Evolutionary conservation across 1,140 invertebrate species (phyloP).

Genomic region (Achroia grisella): DNA sequence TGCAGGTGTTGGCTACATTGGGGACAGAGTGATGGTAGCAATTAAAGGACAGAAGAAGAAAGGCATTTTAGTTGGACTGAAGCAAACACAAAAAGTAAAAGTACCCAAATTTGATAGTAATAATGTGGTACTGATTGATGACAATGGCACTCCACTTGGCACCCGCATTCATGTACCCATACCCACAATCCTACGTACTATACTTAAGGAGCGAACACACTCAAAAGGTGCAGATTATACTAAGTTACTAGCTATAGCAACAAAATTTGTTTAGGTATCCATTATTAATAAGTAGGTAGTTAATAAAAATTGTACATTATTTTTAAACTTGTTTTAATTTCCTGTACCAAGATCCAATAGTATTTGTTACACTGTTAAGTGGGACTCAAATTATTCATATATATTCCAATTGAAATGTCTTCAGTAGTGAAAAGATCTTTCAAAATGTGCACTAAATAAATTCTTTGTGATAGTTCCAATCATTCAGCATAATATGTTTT

Average conservation of each 20-base stretch:
- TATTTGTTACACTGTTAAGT: not conserved
- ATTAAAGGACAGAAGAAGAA: conserved; percentile 98
- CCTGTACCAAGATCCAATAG: too few relatives aligned
- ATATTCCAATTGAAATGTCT: too few relatives aligned
- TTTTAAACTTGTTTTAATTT: not conserved
- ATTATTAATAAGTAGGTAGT: conserved; percentile 16
- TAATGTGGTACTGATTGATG: conserved; percentile 97
- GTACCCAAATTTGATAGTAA: conserved; percentile 97
- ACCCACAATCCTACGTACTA: conserved; percentile 91
- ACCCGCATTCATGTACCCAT: conserved; percentile 96
- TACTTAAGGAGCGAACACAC: conserved; percentile 86
- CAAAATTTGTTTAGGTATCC: conserved; percentile 87
- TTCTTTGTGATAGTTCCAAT: too few relatives aligned
- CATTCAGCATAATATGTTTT: too few relatives aligned
- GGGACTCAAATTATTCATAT: not conserved
- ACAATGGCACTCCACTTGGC: conserved; percentile 93
- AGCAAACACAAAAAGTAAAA: conserved; percentile 86
- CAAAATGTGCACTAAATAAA: too few relatives aligned
- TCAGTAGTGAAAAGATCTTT: too few relatives aligned
- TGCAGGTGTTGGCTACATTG: conserved; percentile 74
- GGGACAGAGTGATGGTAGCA: conserved; percentile 94
- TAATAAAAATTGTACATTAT: conserved; percentile 17
- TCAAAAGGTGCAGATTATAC: conserved; percentile 94
- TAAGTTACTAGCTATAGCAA: conserved; percentile 94
- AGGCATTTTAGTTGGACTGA: conserved; percentile 94